phyloP scores from a whole-genome alignment of 2,888 invertebrate species.

The Luperina testacea region DNA sequence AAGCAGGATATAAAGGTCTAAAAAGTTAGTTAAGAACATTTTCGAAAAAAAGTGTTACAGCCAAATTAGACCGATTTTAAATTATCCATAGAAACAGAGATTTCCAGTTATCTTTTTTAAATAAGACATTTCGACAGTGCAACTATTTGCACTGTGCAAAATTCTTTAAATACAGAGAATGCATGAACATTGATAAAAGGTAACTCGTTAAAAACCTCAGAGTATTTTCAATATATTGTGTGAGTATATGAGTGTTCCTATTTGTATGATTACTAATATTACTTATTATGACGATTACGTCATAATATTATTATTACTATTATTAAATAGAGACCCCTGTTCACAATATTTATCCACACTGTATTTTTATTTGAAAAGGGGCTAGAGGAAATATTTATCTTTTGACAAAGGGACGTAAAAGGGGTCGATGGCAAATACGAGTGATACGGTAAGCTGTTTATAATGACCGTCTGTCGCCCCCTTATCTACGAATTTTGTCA shows the following conservation, averaged over 20 bases:
- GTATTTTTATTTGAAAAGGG: slow-evolving; percentile 2
- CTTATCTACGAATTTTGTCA: slow-evolving; percentile 42
- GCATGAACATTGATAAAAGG: not conserved
- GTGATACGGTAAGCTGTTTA: slow-evolving; percentile 40
- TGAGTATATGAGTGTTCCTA: not conserved
- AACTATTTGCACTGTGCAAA: not conserved
- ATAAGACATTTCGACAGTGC: too few relatives aligned
- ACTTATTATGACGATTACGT: slow-evolving; percentile 5
- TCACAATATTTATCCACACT: slow-evolving; percentile 15
- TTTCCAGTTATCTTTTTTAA: too few relatives aligned
- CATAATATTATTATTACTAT: too few relatives aligned
- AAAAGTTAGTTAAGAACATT: too few relatives aligned
- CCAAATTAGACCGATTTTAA: too few relatives aligned
- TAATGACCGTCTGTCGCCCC: slow-evolving; percentile 43
- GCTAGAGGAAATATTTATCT: slow-evolving; percentile 27
- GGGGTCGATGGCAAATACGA: slow-evolving; percentile 6
- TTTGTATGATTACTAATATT: not conserved
- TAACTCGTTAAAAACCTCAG: not conserved
- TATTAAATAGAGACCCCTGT: not conserved
- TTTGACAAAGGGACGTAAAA: slow-evolving; percentile 16
- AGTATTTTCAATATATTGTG: not conserved
- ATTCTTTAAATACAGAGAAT: not conserved
- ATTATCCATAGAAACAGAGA: too few relatives aligned
- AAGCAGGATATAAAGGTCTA: too few relatives aligned
- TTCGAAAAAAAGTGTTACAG: too few relatives aligned